Base-by-base conservation (phyloP, 1,140 invertebrate genomes). In the Dryas iulia region DNA sequence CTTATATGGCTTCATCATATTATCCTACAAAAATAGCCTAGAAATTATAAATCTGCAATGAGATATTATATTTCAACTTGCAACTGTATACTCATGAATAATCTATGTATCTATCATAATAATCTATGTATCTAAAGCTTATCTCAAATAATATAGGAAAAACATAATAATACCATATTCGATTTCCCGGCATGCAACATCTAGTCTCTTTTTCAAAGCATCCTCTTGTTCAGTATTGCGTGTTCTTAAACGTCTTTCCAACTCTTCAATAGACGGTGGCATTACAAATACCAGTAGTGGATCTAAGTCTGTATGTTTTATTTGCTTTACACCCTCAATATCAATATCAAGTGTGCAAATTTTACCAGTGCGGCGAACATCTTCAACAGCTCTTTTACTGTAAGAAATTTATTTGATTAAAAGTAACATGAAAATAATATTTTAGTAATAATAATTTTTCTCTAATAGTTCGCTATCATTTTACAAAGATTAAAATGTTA, bases 331-430 rank as follows among this genome's bases (percentile, higher is more conserved):
- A 30, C 99, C 99, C 93, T 99, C 96, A 26, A 98, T 95, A 72
- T 99, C 99, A 78, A 99, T 98, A 83, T 99, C 99, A 61, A 99
- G 87, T 30, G 99, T 95, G 85, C 98, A 99, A 14, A 99, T 95
- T 86, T 96, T 96, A 1, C 98, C 98, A 54, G 93, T 91, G 11
- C 93, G 91, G 63, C 95, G 93, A 0, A 99, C 96, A 76, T 95
- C 94, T 83, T 97, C 93, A 0, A 99, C 96, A 0, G 98, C 96
- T 79, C 93, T 92, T 92, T 98, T 98, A 85, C 98, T 99, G 74
- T 23, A 12, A 23, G 11, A 3, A 94, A 93, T 59, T 59, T 35
- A 39, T 39, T 39, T 47, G 18, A 31, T 24, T 58, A 54, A 14
- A 39, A 31, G 10, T 33, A 23, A 31, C 5, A 23, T 53, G 66